Conservation (phyloP, 2,113 vertebrate genomes). For the Numida meleagris region DNA sequence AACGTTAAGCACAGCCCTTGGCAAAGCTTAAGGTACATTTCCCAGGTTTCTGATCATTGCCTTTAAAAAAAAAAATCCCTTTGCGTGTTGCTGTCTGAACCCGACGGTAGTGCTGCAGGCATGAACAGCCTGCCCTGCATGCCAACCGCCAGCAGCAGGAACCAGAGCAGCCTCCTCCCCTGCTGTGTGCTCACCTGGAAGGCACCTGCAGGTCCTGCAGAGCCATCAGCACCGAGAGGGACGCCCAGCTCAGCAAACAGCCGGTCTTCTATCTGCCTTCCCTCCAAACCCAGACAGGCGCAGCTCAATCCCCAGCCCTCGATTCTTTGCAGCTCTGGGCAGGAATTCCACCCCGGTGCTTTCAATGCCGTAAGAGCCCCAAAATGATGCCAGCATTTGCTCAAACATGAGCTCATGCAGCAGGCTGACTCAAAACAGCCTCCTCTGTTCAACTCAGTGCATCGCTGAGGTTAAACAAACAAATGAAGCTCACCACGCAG, state of each 20-base stretch:
- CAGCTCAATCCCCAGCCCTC: not conserved
- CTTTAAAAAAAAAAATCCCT: not conserved
- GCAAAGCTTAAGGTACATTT: not conserved
- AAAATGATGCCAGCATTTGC: rapidly evolving
- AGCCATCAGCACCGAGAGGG: not conserved
- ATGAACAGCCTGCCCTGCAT: not conserved
- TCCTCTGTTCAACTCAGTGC: not conserved
- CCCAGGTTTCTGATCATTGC: not conserved
- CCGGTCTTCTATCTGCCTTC: not conserved
- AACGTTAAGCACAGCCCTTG: not conserved
- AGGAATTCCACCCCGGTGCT: not conserved
- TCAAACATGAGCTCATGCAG: not conserved
- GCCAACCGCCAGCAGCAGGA: not conserved
- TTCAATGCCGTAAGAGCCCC: not conserved
- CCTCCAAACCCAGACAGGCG: not conserved
- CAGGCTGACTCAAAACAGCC: not conserved
- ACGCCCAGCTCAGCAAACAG: not conserved
- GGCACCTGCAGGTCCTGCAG: not conserved
- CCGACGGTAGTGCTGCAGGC: conserved; percentile 19
- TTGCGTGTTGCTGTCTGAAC: not conserved
- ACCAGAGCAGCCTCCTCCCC: not conserved
- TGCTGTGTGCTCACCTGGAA: rapidly evolving
- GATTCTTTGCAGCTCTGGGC: not conserved
- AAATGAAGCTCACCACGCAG: no score
- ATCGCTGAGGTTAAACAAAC: not conserved